A percentile compares a stretch with the other conserved stretches of the same genome.
phyloP scores from a whole-genome alignment of 2,888 invertebrate species.

The Pristionchus entomophagus region DNA sequence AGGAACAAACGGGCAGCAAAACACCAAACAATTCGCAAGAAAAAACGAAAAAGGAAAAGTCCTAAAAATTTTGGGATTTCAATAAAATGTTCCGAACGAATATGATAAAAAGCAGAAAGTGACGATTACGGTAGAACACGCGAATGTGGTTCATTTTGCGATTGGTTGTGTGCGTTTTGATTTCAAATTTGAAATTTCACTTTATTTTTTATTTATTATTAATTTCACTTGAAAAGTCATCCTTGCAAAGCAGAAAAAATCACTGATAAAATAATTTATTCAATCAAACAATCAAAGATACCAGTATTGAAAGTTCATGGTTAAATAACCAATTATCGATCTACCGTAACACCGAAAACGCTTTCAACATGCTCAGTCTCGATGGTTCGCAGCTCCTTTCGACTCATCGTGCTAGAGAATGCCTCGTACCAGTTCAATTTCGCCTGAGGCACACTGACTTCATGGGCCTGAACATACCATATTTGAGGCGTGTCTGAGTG shows the following conservation, averaged over 20 bases:
- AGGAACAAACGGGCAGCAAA: not conserved
- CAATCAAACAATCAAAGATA: not conserved
- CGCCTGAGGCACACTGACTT: too few relatives aligned
- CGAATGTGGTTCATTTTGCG: not conserved
- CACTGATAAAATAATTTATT: not conserved
- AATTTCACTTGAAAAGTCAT: not conserved
- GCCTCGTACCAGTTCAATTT: too few relatives aligned
- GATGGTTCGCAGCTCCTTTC: not conserved
- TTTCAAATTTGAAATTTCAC: too few relatives aligned
- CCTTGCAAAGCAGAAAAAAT: not conserved
- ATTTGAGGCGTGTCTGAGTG: conserved; percentile 16
- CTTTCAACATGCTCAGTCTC: conserved; percentile 20
- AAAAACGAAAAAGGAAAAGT: conserved; percentile 27
- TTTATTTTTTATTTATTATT: not conserved
- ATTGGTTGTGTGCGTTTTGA: not conserved
- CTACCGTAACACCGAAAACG: conserved; percentile 32
- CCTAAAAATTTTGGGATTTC: conserved; percentile 36
- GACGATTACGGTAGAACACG: conserved; percentile 36
- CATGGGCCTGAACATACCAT: conserved; percentile 25
- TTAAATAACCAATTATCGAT: not conserved
- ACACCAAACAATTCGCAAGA: not conserved
- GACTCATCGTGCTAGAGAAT: conserved; percentile 9
- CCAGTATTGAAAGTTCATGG: not conserved
- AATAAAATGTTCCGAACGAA: conserved; percentile 37
- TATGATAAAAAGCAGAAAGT: not conserved